Base-by-base conservation (phyloP, 2,797 vertebrate species). In the Gambelia wislizenii region DNA sequence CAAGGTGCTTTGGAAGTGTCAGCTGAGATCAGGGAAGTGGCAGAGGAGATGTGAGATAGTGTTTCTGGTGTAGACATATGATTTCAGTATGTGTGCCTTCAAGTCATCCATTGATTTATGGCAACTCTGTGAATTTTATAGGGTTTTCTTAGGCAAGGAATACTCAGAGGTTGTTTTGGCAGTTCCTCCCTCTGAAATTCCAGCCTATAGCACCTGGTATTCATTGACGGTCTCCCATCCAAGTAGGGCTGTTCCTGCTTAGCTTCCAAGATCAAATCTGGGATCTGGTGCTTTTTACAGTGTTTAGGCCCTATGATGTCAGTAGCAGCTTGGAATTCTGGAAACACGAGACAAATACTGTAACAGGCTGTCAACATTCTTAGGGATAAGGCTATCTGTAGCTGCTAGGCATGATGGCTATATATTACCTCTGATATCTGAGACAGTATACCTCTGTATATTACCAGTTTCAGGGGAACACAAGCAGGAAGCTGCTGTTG, bases 311-410 rank as follows among this genome's bases (percentile, higher is more conserved):
- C 25, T 49, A 76, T 77, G 42, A 78, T 0, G 4, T 86, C 70
- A 89, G 87, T 44, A 87, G 6, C 1, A 76, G 64, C 77, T 87
- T 87, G 85, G 67, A 91, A 92, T 86, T 36, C 79, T 74, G 86
- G 85, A 92, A 87, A 92, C 39, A 93, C 93, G 74, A 92, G 36
- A 56, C 84, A 86, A 76, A 89, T 6, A 84, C 84, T 84, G n/a
- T n/a, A n/a, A n/a, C n/a, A n/a, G 25, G 85, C 69, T 16, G 30
- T 85, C 85, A 89, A 54, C 3, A 82, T 94, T 89, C n/a, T 85
- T 0, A 25, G 20, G 27, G 22, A 61, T 59, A 39, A 42, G 56
- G 54, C 79, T 61, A 27, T 14, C 59, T 18, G 20, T 8, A 13
- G 30, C 39, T 42, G 3, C 25, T 75, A 75, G 36, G 25, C 36